Percentiles rank a stretch among this genome's conserved stretches.
These are phyloP conservation scores for Scaptomyza hsui DNA, from an alignment of 1,140 invertebrate genomes.

Conservation along the genomic window DNA sequence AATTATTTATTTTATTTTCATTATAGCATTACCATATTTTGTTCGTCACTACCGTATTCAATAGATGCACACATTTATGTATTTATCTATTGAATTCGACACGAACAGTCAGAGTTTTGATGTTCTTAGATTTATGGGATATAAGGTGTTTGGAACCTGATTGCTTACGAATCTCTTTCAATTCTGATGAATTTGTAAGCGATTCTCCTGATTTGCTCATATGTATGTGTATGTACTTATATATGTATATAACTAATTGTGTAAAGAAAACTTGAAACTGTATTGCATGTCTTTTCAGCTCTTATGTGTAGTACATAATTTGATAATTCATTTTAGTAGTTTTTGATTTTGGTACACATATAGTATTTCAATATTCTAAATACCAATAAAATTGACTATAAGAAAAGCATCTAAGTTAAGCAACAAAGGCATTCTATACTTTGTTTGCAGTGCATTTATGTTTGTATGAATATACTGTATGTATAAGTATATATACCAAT, in stretches of 20 bases:
- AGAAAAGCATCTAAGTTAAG: constrained; percentile 38
- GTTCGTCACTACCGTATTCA: constrained; percentile 4
- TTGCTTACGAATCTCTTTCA: constrained; percentile 21
- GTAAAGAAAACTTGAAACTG: constrained; percentile 53
- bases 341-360: constrained; percentile 24
- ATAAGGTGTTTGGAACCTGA: constrained; percentile 31
- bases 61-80: too few relatives aligned
- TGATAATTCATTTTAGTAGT: constrained; percentile 33
- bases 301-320: constrained; percentile 35
- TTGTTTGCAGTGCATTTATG: constrained; percentile 7
- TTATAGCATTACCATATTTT: constrained; percentile 25
- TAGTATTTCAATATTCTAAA: constrained; percentile 17
- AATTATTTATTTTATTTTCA: constrained; percentile 38
- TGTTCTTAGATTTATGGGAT: constrained; percentile 27
- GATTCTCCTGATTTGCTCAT: constrained; percentile 13
- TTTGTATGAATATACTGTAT: constrained; percentile 4
- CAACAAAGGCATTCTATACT: constrained; percentile 16
- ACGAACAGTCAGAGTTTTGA: too few relatives aligned
- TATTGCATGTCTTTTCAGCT: constrained; percentile 61
- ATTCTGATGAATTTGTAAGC: constrained; percentile 28
- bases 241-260: constrained; percentile 34
- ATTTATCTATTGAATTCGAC: constrained; percentile 15
- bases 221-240: constrained; percentile 12
- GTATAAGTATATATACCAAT: constrained; percentile 37
- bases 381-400: constrained; percentile 46